Conservation (phyloP, 1,140 invertebrate species). For the Drosophila asahinai region DNA sequence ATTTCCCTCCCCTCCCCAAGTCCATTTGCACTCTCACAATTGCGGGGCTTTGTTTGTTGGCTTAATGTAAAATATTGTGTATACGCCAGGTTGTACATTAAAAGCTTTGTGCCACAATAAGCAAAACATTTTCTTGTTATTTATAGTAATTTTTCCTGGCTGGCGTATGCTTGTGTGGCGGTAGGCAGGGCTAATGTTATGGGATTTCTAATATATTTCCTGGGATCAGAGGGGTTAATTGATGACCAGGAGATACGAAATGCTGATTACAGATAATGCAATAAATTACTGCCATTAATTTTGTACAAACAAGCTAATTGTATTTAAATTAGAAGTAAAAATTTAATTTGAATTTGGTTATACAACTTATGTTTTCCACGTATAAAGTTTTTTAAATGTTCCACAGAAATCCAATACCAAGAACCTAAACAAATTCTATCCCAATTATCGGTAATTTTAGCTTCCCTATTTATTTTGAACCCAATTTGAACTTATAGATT, state of each 20-base stretch:
- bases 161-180: neutral
- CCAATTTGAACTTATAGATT: neutral
- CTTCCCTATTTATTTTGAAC: neutral
- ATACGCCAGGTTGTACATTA: slow-evolving; percentile 75
- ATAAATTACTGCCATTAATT: neutral
- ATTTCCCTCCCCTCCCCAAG: slow-evolving; percentile 2
- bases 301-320: neutral
- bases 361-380: no score
- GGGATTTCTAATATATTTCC: slow-evolving; percentile 12
- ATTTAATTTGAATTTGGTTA: neutral
- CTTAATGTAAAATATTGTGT: slow-evolving; percentile 80
- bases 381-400: no score
- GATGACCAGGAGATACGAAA: neutral
- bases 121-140: slow-evolving; percentile 64
- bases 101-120: slow-evolving; percentile 70
- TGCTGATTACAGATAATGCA: neutral
- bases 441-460: neutral
- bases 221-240: slow-evolving; percentile 6
- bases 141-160: slow-evolving; percentile 50
- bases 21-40: slow-evolving; percentile 36
- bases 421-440: neutral
- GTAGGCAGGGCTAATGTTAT: slow-evolving; percentile 17
- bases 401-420: neutral
- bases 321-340: neutral
- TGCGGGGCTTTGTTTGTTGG: slow-evolving; percentile 66